Base-by-base conservation (phyloP, 2,888 invertebrate genomes). In the Drosophila kokeensis region DNA sequence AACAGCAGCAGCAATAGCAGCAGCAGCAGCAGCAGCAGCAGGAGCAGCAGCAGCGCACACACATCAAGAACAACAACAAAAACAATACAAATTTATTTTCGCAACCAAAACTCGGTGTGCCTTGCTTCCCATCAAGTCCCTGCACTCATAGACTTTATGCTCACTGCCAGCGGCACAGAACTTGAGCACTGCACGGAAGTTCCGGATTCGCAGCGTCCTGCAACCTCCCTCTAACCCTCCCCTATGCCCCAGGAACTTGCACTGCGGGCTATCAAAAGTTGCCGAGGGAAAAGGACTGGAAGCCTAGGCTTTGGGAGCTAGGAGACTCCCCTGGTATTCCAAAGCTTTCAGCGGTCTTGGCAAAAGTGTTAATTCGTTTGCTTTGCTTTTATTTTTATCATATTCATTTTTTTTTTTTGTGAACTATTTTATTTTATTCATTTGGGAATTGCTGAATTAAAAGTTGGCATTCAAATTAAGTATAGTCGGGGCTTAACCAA, bases 1-100 rank as follows among this genome's bases (percentile, higher is more conserved):
- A 50, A n/a, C 30, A 69, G 73, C 0, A 52, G 30, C 7, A 42
- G 8, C 67, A n/a, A n/a, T n/a, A 36, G 63, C 49, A 72, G 53
- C 4, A 32, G 30, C 10, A 18, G 29, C 0, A 32, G 32, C 32
- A 73, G 42, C 21, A 24, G 24, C 24, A 49, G 24, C 34, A 54
- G 30, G 34, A 55, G 21, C 38, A 61, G 13, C 52, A 58, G 24
- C n/a, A 40, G 11, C 52, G 11, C 54, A 34, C 61, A 45, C 53
- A 69, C 63, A 73, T 64, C 54, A 55, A 38, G 21, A 18, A 54
- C 18, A 30, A 30, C 30, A 52, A 21, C 66, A 79, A 76, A 84
- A 83, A 87, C 89, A 87, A 87, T 82, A 87, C 83, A 89, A 84
- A 88, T 84, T 82, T 82, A 86, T 87, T 75, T 83, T 79, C 69